phyloP scores from a whole-genome alignment of 2,113 vertebrate genomes.

The Ondatra zibethicus region DNA sequence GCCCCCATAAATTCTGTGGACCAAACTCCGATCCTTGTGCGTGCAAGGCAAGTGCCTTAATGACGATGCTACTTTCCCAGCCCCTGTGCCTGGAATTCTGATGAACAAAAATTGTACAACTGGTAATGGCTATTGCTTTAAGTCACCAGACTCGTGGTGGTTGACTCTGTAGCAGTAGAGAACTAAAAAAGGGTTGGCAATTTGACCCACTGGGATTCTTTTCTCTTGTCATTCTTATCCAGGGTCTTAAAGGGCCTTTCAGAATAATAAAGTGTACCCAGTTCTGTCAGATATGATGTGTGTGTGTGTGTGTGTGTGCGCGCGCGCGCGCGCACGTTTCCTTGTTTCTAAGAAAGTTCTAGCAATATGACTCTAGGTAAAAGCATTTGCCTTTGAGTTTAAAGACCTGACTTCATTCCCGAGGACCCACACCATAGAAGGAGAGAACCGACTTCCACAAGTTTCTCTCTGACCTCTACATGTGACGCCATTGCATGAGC shows the following conservation, averaged over 20 bases:
- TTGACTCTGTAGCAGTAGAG: not conserved
- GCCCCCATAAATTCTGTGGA: not conserved
- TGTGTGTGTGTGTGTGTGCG: not conserved
- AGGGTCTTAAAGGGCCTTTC: conserved; percentile 26
- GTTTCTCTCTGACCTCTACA: not conserved
- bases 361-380: not conserved
- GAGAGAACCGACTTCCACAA: not conserved
- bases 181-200: not conserved
- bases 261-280: not conserved
- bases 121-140: not conserved
- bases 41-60: too few relatives aligned
- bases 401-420: not conserved
- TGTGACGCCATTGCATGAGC: not conserved
- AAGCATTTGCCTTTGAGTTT: not conserved
- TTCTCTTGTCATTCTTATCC: not conserved
- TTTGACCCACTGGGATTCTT: not conserved
- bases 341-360: not conserved
- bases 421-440: not conserved
- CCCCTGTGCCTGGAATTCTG: not conserved
- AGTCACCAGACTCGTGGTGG: not conserved
- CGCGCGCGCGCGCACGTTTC: too few relatives aligned
- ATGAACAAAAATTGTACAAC: not conserved
- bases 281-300: not conserved
- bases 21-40: not conserved
- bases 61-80: not conserved